A percentile compares a stretch with the other conserved stretches of the same genome.
phyloP scores from a whole-genome alignment of 2,797 vertebrate species.

The Epinephelus coioides region DNA sequence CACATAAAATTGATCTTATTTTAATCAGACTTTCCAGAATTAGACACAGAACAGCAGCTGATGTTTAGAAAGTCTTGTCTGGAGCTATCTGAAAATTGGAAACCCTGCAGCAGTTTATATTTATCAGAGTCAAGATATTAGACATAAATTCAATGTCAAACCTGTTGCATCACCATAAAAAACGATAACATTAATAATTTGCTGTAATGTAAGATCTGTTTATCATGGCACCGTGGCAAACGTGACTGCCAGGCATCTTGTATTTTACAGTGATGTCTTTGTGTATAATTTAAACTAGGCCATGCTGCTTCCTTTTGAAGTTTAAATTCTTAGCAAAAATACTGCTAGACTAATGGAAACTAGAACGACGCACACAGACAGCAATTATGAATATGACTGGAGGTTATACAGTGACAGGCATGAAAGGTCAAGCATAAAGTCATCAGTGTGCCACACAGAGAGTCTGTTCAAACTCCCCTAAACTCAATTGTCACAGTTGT shows the following conservation, averaged over 20 bases:
- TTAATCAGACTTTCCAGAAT: not conserved
- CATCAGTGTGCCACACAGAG: slow-evolving; percentile 72
- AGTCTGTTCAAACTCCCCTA: slow-evolving; percentile 65
- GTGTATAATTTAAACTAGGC: slow-evolving; percentile 50
- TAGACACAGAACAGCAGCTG: not conserved
- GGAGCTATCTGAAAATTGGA: not conserved
- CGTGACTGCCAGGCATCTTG: slow-evolving; percentile 38
- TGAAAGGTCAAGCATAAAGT: slow-evolving; percentile 78
- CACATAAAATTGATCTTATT: not conserved
- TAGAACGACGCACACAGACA: slow-evolving; percentile 48
- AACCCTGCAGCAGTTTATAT: not conserved
- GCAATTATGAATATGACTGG: slow-evolving; percentile 70
- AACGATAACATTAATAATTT: slow-evolving; percentile 22
- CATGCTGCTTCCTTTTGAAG: slow-evolving; percentile 57
- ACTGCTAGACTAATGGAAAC: slow-evolving; percentile 52
- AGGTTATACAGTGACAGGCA: slow-evolving; percentile 66
- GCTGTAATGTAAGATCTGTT: slow-evolving; percentile 18
- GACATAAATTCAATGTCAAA: slow-evolving; percentile 21
- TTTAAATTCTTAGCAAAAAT: slow-evolving; percentile 54
- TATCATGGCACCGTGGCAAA: slow-evolving; percentile 42
- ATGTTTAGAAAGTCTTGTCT: not conserved
- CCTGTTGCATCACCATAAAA: slow-evolving; percentile 10
- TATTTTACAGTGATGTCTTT: slow-evolving; percentile 64
- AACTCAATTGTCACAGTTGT: slow-evolving; percentile 63
- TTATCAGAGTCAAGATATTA: slow-evolving; percentile 26